phyloP scores from a whole-genome alignment of 2,113 vertebrate species.

The Oostethus manadensis region DNA sequence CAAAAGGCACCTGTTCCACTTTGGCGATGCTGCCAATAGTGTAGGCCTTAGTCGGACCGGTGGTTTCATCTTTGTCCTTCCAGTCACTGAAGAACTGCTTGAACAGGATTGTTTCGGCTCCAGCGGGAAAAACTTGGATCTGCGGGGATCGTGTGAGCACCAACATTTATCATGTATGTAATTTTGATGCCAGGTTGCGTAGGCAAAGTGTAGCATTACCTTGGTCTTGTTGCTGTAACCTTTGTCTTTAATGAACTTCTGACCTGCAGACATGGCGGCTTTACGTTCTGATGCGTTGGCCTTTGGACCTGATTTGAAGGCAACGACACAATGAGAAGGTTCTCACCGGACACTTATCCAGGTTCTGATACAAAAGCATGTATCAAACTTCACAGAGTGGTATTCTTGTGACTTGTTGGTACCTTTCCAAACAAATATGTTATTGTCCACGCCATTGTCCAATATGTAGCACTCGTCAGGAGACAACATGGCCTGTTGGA shows the following conservation, averaged over 20 bases:
- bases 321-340: neutral
- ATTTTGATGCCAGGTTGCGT: neutral
- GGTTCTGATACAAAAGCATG: no score
- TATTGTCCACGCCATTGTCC: conserved; percentile 70
- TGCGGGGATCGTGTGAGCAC: conserved; percentile 21
- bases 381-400: no score
- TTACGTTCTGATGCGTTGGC: conserved; percentile 69
- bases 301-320: conserved; percentile 53
- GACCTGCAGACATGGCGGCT: conserved; percentile 67
- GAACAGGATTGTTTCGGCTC: conserved; percentile 71
- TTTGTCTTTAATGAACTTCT: conserved; percentile 71
- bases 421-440: conserved; percentile 80
- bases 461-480: conserved; percentile 74
- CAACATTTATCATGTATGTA: neutral
- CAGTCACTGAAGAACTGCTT: conserved; percentile 78
- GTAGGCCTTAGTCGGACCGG: conserved; percentile 66
- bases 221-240: conserved; percentile 66
- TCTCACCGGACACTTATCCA: neutral
- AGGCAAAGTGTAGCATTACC: conserved; percentile 42
- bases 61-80: conserved; percentile 71
- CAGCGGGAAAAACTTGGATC: conserved; percentile 74
- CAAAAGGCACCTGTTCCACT: conserved; percentile 70
- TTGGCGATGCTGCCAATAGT: conserved; percentile 65
- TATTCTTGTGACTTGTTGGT: neutral
- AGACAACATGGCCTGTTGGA: conserved; percentile 71